Base-by-base conservation (phyloP, 2,113 vertebrate species). In the Halcyon senegalensis region DNA sequence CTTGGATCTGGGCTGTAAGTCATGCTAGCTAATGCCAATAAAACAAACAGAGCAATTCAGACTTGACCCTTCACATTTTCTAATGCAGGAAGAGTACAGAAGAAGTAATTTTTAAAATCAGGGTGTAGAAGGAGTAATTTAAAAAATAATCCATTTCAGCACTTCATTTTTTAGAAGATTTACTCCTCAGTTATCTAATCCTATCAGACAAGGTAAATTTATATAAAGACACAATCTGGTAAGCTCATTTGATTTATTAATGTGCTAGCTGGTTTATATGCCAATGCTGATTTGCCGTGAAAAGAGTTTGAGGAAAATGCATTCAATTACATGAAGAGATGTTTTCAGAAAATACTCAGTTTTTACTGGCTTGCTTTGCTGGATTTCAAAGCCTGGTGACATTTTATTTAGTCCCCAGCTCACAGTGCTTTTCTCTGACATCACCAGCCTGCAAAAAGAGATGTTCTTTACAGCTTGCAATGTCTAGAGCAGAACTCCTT, bases 161-260 rank as follows among this genome's bases (percentile, higher is more conserved):
- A 87, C n/a, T 78, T 84, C 0, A 1, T 3, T 78, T 79, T 90
- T 75, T 58, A 87, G 50, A 92, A 76, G 68, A 87, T 92, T 84
- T 91, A 87, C 35, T 92, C n/a, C 27, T 87, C 37, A 66, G 23
- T 93, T 46, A 58, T 60, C 60, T 90, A 90, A 84, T 87, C 73
- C 63, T 87, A 92, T 79, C 86, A 95, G 69, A 72, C 58, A 91
- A 89, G 53, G 53, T 69, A 76, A 82, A 94, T 92, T 92, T 87
- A 64, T 79, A 87, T 39, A 79, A 30, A 79, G 58, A 58, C 73
- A 75, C 35, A 90, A 62, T 79, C 62, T 84, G 56, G n/a, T 79
- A 81, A 62, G 31, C n/a, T 70, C 76, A 80, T 95, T 72, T 24
- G 0, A 64, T 93, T 97, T 92, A 84, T 90, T 93, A 81, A 64